These are phyloP conservation scores for Orthosia cruda DNA, from an alignment of 2,888 invertebrate genomes.

Conservation along the genomic window DNA sequence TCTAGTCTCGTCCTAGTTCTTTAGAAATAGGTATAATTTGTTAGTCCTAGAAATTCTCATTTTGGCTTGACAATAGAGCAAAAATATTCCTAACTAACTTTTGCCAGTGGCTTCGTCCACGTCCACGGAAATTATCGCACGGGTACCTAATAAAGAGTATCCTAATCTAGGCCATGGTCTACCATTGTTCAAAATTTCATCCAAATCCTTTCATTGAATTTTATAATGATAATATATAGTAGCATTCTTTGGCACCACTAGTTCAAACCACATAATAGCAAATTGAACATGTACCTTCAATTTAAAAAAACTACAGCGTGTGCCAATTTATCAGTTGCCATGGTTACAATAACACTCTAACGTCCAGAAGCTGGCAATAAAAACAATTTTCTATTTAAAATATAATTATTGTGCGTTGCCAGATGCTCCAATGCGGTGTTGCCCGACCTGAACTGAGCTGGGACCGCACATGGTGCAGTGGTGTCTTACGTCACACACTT, in stretches of 20 bases:
- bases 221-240: no score
- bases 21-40: constrained; percentile 12
- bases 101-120: no score
- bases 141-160: no score
- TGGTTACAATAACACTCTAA: constrained; percentile 22
- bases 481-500: constrained; percentile 47
- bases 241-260: not conserved
- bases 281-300: not conserved
- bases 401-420: constrained; percentile 38
- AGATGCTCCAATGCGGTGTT: constrained; percentile 63
- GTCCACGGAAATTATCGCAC: no score
- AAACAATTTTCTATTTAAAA: constrained; percentile 44
- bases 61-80: constrained; percentile 2
- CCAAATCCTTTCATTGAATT: no score
- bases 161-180: no score
- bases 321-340: constrained; percentile 11
- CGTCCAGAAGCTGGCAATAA: constrained; percentile 18
- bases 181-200: no score
- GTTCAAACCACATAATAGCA: not conserved
- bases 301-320: not conserved
- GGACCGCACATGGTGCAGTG: constrained; percentile 50
- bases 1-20: constrained; percentile 3
- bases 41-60: constrained; percentile 17
- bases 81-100: no score
- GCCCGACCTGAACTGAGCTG: constrained; percentile 35